Evolutionary conservation across 2,888 invertebrate genomes (phyloP).

Genomic region (Nezara viridula): DNA sequence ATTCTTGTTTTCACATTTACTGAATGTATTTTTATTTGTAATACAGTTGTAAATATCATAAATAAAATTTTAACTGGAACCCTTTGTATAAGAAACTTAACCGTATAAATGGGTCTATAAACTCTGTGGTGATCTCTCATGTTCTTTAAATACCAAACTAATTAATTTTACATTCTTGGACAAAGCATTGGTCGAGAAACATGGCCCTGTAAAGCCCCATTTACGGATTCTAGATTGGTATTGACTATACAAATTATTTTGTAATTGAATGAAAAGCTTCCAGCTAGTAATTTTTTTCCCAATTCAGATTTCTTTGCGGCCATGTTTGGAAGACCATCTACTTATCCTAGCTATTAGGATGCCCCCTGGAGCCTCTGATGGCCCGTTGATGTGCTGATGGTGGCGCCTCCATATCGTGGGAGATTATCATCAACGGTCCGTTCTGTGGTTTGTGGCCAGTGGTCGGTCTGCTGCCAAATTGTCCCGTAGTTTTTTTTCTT

Average conservation of each 20-base stretch:
- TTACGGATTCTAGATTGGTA: too few species aligned
- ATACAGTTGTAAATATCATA: too few species aligned
- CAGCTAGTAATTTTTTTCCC: background rate
- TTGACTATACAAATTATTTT: background rate
- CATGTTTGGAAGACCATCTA: background rate
- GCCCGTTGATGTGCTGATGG: background rate
- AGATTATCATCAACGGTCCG: constrained; percentile 2
- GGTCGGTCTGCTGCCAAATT: background rate
- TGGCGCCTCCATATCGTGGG: constrained; percentile 42
- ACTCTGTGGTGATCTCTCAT: too few species aligned
- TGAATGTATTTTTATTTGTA: too few species aligned
- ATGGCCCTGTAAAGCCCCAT: too few species aligned
- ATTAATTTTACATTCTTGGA: too few species aligned
- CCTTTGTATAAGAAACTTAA: too few species aligned
- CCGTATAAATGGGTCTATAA: too few species aligned
- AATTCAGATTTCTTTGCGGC: background rate
- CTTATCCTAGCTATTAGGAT: background rate
- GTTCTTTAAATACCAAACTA: too few species aligned
- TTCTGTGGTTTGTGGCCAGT: background rate
- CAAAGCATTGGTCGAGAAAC: too few species aligned
- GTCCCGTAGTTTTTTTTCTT: background rate
- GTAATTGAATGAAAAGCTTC: background rate
- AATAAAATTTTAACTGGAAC: too few species aligned
- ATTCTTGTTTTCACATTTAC: too few species aligned
- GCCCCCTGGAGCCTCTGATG: background rate